Base-by-base conservation (phyloP, 1,140 invertebrate genomes). In the Aleiodes sp. region DNA sequence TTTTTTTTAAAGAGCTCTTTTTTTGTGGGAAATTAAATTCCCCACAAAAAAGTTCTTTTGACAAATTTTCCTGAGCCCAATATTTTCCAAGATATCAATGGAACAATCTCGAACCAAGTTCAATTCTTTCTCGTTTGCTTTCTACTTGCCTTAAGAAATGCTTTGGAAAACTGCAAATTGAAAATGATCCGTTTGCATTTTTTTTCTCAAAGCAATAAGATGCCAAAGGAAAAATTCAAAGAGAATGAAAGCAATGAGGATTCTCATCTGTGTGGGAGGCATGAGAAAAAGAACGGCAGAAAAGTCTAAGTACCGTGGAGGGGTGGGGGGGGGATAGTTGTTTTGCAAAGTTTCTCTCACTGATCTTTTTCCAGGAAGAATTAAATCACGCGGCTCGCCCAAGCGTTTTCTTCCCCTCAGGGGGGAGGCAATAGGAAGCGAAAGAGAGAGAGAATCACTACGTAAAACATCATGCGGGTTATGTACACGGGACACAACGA, bases 341-440 rank as follows among this genome's bases (percentile, higher is more conserved):
- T 16, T 52, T 52, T 19, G 12, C n/a, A 46, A n/a, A 46, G 41
- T 14, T 19, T 24, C 46, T 24, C 46, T 9, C 52, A 31, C n/a
- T 52, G 43, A 29, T 21, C 26, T 56, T 33, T 39, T 65, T 65
- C 63, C 63, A 65, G 63, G 63, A 65, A 65, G 43, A 33, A 52
- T 65, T 65, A 52, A 65, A 65, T 65, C 63, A 56, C 14, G 7
- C 9, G 39, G 8, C 52, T 19, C 16, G 21, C 21, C 26, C 33
- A 12, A 33, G n/a, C 41, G 43, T 29, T 31, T 43, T 43, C 63
- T 65, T 65, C 63, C 19, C 52, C 24, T 33, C 28, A 16, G 12
- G 12, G 14, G 39, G 8, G 28, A 7, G 12, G 12, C 4, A 29
- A n/a, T n/a, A n/a, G n/a, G n/a, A n/a, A n/a, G n/a, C n/a, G n/a